Percentiles rank a stretch among this genome's conserved stretches.
Conservation (phyloP, 2,113 vertebrate species). For the Cololabis saira region DNA sequence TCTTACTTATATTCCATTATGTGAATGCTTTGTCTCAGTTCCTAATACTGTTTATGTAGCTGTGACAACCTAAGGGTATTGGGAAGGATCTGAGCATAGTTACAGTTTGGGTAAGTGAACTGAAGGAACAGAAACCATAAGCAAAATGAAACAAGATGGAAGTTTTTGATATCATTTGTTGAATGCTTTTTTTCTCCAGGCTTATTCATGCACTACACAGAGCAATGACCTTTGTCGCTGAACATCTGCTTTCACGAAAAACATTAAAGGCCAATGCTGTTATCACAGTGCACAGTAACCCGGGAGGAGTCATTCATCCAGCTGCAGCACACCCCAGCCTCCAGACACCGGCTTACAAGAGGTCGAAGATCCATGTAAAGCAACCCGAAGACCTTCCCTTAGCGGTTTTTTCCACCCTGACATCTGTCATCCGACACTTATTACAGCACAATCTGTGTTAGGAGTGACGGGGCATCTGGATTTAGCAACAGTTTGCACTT, state of each 20-base stretch:
- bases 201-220: conserved; percentile 24
- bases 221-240: conserved; percentile 22
- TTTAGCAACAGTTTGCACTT: conserved; percentile 40
- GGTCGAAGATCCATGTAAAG: conserved; percentile 42
- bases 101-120: conserved; percentile 12
- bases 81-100: conserved; percentile 28
- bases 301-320: conserved; percentile 8
- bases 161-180: background rate
- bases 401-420: conserved; percentile 26
- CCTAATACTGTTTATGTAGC: conserved; percentile 68
- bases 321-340: conserved; percentile 26
- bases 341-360: conserved; percentile 32
- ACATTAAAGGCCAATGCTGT: conserved; percentile 4
- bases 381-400: conserved; percentile 38
- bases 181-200: conserved; percentile 5
- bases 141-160: no score
- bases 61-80: conserved; percentile 56
- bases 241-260: conserved; percentile 3
- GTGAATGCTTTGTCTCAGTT: conserved; percentile 43
- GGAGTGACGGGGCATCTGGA: conserved; percentile 38
- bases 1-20: conserved; percentile 45
- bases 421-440: conserved; percentile 41
- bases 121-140: background rate
- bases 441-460: conserved; percentile 51
- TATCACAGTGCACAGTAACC: background rate